Percentiles rank a stretch among this genome's conserved stretches.
Evolutionary conservation across 2,888 invertebrate species (phyloP).

Genomic region (Leptopilina syphax): DNA sequence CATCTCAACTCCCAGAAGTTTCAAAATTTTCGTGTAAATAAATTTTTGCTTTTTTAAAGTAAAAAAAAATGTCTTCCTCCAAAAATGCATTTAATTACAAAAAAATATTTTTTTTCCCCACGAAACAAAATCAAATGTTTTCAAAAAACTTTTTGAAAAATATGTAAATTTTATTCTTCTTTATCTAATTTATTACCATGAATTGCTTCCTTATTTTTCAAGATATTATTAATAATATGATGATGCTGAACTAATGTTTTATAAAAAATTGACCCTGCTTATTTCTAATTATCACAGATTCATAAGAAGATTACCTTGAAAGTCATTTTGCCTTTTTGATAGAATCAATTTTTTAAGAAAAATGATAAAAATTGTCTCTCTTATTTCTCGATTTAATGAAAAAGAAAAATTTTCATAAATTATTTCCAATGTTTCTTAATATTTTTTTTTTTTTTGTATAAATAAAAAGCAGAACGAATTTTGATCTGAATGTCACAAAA

Average conservation of each 20-base stretch:
- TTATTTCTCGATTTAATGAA: background rate
- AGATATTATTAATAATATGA: constrained; percentile 8
- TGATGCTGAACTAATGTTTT: constrained; percentile 6
- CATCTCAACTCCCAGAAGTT: too few species aligned
- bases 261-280: constrained; percentile 29
- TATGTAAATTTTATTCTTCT: background rate
- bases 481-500: too few species aligned
- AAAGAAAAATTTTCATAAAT: background rate
- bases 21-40: too few species aligned
- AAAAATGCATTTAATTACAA: background rate
- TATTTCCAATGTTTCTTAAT: too few species aligned
- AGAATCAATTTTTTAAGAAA: background rate
- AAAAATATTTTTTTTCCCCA: too few species aligned
- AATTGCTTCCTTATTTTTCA: constrained; percentile 11
- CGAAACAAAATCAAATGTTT: too few species aligned
- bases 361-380: background rate
- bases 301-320: constrained; percentile 1
- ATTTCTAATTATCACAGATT: background rate
- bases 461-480: too few species aligned
- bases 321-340: constrained; percentile 21
- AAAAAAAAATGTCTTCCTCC: too few species aligned
- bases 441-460: too few species aligned
- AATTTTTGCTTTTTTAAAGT: too few species aligned
- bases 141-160: background rate
- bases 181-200: background rate